Evolutionary conservation across 2,113 vertebrate species (phyloP), one percentile per base, ranked within the genome.

Genomic region (Alexandromys fortis): DNA sequence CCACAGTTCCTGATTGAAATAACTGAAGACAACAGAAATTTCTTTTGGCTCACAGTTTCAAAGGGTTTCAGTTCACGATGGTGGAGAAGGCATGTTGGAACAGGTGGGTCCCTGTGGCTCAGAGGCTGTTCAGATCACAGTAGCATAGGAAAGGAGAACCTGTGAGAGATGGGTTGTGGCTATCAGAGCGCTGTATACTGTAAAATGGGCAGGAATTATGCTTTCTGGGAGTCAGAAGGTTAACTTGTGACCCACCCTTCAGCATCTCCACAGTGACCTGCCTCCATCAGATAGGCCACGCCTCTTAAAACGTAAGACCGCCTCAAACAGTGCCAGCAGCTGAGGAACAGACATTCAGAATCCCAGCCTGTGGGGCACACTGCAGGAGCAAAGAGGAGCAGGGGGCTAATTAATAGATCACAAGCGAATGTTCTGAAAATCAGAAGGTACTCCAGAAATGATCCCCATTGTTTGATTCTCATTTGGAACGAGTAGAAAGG

Each of bases 361-460:
- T n/a, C 26, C n/a, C 38, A 61, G 55, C 55, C 22, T 7, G 22
- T 12, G 5, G 35, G 52, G 4, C 65, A 49, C 22, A 8, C 19
- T 52, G 11, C 65, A 70, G 85, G 45, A 35, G 45, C 45, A 87
- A 67, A 86, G 63, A 68, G 45, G 28, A 28, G 58, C 58, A 42
- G 17, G 10, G 55, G 47, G 13, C 70, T 65, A 86, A 45, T 90
- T 55, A 81, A 87, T 21, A 68, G 79, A 61, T 61, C 13, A 19
- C 30, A 83, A 65, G 55, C 38, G 91, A 87, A 70, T 78, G 63
- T 85, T 88, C 58, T 85, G 61, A 82, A 88, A 75, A 94, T 86
- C 33, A 65, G 13, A 67, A 70, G 65, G 52, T 72, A 26, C 45
- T 87, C 86, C 55, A 82, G 76, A 95, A 95, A 76, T 68, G 52